Percentiles rank a stretch among this genome's conserved stretches.
These are phyloP conservation scores for Phataginus tricuspis DNA, from an alignment of 2,797 vertebrate genomes.

Conservation along the genomic window DNA sequence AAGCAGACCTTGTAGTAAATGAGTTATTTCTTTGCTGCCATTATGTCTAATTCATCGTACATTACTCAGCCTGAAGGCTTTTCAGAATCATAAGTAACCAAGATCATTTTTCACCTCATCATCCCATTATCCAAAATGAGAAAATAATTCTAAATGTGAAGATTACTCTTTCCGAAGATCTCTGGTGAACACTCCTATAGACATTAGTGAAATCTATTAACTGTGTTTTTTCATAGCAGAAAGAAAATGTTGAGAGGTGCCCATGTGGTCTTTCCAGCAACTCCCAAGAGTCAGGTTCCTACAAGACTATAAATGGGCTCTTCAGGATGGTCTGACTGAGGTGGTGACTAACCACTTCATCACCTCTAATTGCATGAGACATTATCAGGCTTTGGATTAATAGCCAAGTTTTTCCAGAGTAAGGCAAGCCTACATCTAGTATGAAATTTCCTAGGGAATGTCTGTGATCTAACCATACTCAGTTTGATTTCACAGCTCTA, in stretches of 20 bases:
- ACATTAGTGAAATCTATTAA: slow-evolving; percentile 81
- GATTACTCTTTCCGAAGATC: slow-evolving; percentile 85
- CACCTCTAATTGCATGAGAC: neutral
- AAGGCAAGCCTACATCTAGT: neutral
- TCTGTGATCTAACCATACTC: neutral
- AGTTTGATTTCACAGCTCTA: neutral
- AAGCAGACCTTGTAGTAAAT: slow-evolving; percentile 85
- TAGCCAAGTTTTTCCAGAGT: neutral
- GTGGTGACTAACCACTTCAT: neutral
- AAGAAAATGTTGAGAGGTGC: slow-evolving; percentile 52
- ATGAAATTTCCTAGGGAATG: neutral
- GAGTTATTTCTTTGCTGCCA: slow-evolving; percentile 86
- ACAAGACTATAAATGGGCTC: neutral
- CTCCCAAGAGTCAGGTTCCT: neutral
- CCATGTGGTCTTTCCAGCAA: neutral
- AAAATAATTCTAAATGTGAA: slow-evolving; percentile 87
- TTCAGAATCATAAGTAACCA: slow-evolving; percentile 84
- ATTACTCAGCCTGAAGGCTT: slow-evolving; percentile 85
- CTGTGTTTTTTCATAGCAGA: slow-evolving; percentile 69
- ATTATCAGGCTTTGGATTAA: neutral
- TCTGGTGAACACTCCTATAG: slow-evolving; percentile 78
- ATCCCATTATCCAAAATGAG: slow-evolving; percentile 87
- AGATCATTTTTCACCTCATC: slow-evolving; percentile 88
- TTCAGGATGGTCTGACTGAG: neutral
- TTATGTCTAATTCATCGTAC: slow-evolving; percentile 87